A percentile compares a stretch with the other conserved stretches of the same genome.
Evolutionary conservation across 2,888 invertebrate genomes (phyloP).

Genomic region (Oithona nana): DNA sequence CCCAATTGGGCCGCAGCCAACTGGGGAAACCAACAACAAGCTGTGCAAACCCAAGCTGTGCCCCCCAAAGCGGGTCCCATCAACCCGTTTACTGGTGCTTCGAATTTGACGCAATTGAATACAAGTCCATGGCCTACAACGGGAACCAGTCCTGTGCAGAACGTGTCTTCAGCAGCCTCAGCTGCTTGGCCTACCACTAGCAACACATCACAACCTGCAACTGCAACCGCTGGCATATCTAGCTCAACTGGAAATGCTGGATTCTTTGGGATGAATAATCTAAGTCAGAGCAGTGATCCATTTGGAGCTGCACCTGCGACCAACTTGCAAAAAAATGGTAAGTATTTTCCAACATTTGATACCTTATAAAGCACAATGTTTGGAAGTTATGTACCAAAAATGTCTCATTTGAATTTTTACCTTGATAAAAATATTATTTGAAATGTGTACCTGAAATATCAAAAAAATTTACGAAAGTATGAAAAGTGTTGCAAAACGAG

Average conservation of each 20-base stretch:
- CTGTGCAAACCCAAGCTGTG: neutral
- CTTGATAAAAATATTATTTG: too few relatives aligned
- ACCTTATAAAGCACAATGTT: neutral
- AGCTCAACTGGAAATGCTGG: too few relatives aligned
- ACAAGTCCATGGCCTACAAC: slow-evolving; percentile 15
- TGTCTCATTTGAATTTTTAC: neutral
- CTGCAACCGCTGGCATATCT: too few relatives aligned
- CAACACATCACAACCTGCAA: neutral
- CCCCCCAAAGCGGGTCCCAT: neutral
- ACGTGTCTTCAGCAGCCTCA: neutral
- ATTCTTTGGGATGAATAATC: too few relatives aligned
- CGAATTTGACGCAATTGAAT: slow-evolving; percentile 7
- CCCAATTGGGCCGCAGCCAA: too few relatives aligned
- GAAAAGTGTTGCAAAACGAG: too few relatives aligned
- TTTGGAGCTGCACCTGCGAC: neutral
- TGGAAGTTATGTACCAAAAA: neutral
- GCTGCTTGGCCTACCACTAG: neutral
- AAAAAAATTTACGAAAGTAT: too few relatives aligned
- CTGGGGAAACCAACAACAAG: too few relatives aligned
- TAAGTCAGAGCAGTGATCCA: neutral
- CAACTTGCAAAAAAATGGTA: neutral
- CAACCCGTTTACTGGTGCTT: neutral
- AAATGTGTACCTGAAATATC: too few relatives aligned
- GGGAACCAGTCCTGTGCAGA: slow-evolving; percentile 14
- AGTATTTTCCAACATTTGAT: neutral